These are phyloP conservation scores for Eurystomus glaucurus DNA, from an alignment of 2,797 vertebrate genomes.

Conservation along the genomic window DNA sequence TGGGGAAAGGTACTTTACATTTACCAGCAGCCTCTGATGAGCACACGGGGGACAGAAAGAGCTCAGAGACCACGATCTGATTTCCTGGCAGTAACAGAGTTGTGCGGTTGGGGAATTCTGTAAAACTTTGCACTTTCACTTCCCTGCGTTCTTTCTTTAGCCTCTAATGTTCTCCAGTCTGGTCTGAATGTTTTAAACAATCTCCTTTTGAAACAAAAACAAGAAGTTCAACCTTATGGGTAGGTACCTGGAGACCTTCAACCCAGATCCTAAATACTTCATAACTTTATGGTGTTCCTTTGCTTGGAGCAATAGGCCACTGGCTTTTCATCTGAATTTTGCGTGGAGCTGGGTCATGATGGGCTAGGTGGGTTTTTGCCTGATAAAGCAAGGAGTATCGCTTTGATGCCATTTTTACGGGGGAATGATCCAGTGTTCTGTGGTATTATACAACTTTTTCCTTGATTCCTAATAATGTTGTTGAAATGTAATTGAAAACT, in stretches of 20 bases:
- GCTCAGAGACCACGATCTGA: accelerated
- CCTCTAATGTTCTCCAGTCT: not conserved
- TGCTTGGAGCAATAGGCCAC: not conserved
- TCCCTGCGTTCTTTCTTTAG: not conserved
- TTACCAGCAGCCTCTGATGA: not conserved
- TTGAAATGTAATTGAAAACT: not conserved
- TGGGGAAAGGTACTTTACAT: not conserved
- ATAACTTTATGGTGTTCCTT: not conserved
- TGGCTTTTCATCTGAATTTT: not conserved
- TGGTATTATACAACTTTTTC: not conserved
- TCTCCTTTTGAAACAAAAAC: not conserved
- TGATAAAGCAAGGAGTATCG: not conserved
- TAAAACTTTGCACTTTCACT: not conserved
- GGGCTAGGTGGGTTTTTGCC: not conserved
- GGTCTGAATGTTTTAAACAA: not conserved
- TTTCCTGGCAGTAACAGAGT: not conserved
- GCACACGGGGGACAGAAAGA: accelerated
- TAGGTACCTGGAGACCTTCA: not conserved
- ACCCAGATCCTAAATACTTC: not conserved
- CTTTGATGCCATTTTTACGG: not conserved
- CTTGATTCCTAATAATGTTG: not conserved
- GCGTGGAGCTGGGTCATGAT: not conserved
- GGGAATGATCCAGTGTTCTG: not conserved
- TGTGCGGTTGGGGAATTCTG: accelerated
- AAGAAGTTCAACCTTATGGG: accelerated